Percentiles rank a stretch among this genome's conserved stretches.
These are phyloP conservation scores for Scelioninae gen. 2 DNA, from an alignment of 2,888 invertebrate species.

Conservation along the genomic window DNA sequence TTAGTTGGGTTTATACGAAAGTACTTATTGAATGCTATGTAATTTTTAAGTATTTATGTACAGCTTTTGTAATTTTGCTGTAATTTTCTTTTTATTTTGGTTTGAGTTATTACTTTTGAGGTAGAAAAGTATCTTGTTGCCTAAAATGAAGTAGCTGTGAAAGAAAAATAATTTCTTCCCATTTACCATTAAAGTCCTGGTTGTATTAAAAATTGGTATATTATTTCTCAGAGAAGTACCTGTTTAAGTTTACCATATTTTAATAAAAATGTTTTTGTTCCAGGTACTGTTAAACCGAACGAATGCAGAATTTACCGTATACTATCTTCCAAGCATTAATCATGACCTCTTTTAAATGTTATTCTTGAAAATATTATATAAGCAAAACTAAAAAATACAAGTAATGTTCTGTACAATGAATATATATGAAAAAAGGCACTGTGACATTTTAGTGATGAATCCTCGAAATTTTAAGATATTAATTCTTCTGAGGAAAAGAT, in stretches of 20 bases:
- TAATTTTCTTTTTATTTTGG: no score
- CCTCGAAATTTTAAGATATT: constrained; percentile 14
- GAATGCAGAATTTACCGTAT: not conserved
- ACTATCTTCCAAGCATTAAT: constrained; percentile 6
- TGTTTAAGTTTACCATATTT: no score
- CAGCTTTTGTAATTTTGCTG: no score
- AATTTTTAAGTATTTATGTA: no score
- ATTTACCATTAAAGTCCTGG: no score
- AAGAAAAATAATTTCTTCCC: no score
- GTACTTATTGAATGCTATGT: no score
- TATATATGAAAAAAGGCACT: not conserved
- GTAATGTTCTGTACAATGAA: constrained; percentile 17
- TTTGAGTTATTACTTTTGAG: no score
- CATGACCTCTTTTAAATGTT: constrained; percentile 13
- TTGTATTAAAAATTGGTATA: not conserved
- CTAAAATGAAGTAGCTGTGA: no score
- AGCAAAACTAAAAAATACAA: not conserved
- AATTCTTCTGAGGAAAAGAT: constrained; percentile 20
- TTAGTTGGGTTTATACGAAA: no score
- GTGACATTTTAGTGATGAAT: constrained; percentile 14
- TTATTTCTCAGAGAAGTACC: no score
- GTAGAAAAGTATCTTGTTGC: no score
- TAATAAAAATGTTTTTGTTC: constrained; percentile 7
- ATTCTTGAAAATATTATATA: constrained; percentile 12
- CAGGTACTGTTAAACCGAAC: constrained; percentile 32